Evolutionary conservation across 1,140 invertebrate species (phyloP).

Genomic region (Bombus confusus): DNA sequence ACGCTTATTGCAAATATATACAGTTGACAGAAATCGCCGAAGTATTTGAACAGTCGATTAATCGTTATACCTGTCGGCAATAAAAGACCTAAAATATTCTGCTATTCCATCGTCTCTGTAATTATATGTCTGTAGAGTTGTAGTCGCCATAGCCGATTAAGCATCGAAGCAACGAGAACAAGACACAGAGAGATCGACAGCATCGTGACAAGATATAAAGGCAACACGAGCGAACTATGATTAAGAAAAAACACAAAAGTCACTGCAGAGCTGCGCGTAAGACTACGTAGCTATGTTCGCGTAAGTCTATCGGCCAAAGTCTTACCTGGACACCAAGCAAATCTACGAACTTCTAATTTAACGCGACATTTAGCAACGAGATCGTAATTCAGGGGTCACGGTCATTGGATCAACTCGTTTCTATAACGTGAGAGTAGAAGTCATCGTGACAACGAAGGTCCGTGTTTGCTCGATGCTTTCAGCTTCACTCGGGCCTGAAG

Average conservation of each 20-base stretch:
- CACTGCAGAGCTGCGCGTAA: not conserved
- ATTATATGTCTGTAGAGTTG: no score
- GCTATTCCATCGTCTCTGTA: no score
- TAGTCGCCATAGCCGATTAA: no score
- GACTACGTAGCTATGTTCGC: not conserved
- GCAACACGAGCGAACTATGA: not conserved
- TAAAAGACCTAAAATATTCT: no score
- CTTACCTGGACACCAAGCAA: not conserved
- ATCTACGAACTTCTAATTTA: not conserved
- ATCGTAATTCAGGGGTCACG: not conserved
- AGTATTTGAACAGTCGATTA: no score
- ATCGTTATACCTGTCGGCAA: no score
- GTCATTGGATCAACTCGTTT: not conserved
- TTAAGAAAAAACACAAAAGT: not conserved
- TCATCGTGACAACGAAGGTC: not conserved
- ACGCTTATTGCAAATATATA: no score
- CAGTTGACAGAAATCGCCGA: rapidly evolving
- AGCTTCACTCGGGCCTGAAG: not conserved
- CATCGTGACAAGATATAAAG: not conserved
- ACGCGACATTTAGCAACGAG: not conserved
- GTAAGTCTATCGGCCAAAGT: not conserved
- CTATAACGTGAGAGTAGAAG: not conserved
- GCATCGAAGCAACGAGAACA: no score
- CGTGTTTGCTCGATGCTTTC: not conserved
- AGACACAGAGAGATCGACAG: not conserved